These are phyloP conservation scores for Drosophila gunungcola DNA, from an alignment of 1,140 invertebrate genomes.

Conservation along the genomic window DNA sequence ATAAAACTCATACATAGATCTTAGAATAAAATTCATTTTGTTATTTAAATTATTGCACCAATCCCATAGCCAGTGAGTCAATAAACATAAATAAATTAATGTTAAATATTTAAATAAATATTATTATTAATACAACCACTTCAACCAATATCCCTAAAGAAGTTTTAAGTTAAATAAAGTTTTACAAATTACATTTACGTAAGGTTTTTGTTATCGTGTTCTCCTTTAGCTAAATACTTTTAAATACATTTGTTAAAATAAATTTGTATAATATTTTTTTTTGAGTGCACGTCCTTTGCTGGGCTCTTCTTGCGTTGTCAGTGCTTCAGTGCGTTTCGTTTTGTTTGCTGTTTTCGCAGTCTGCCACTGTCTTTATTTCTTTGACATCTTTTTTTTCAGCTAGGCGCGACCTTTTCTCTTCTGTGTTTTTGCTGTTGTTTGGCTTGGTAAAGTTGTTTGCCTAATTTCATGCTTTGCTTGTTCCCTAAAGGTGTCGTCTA, in stretches of 20 bases:
- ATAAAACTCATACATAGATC: too few species aligned
- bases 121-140: too few species aligned
- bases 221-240: too few species aligned
- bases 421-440: conserved; percentile 19
- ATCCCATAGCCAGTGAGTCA: too few species aligned
- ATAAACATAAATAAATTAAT: too few species aligned
- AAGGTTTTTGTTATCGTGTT: too few species aligned
- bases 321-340: conserved; percentile 63
- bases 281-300: background rate
- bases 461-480: conserved; percentile 81
- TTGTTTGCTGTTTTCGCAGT: conserved; percentile 55
- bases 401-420: conserved; percentile 21
- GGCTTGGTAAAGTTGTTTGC: conserved; percentile 65
- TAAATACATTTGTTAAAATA: background rate
- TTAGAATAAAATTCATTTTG: too few species aligned
- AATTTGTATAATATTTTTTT: background rate
- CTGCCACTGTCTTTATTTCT: conserved; percentile 47
- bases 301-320: conserved; percentile 30
- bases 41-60: too few species aligned
- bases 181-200: too few species aligned
- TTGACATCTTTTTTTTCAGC: conserved; percentile 24
- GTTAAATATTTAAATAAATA: too few species aligned
- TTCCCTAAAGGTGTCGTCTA: conserved; percentile 50
- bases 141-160: too few species aligned
- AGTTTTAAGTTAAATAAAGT: too few species aligned